Evolutionary conservation across 2,113 vertebrate genomes (phyloP).

Genomic region (Pelodiscus sinensis): DNA sequence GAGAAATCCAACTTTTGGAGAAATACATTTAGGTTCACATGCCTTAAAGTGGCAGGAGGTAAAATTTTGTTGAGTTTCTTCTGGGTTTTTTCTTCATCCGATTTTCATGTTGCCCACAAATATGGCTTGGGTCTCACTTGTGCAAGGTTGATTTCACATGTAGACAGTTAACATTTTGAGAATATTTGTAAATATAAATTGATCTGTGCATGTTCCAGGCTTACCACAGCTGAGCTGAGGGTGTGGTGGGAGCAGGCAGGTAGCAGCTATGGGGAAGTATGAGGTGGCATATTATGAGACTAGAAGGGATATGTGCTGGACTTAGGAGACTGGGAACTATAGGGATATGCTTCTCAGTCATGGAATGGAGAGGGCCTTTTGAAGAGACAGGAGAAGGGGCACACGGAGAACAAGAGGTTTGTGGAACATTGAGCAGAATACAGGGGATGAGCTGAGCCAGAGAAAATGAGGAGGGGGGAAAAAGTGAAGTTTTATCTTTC

Average conservation of each 20-base stretch:
- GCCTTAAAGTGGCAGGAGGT: neutral
- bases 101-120: neutral
- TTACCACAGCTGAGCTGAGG: neutral
- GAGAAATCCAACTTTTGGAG: neutral
- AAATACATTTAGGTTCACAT: neutral
- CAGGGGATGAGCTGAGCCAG: rapidly evolving
- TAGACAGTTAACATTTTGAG: neutral
- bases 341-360: neutral
- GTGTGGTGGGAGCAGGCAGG: neutral
- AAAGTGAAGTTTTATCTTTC: neutral
- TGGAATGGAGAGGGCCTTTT: neutral
- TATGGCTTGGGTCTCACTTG: neutral
- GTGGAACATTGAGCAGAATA: neutral
- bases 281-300: neutral
- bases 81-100: neutral
- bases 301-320: neutral
- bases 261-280: neutral
- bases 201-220: neutral
- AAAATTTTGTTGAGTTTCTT: neutral
- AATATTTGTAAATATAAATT: neutral
- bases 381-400: neutral
- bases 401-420: neutral
- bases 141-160: neutral
- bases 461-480: neutral
- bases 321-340: neutral